Conservation (phyloP, 2,797 vertebrate species). For the Epinephelus malabaricus region DNA sequence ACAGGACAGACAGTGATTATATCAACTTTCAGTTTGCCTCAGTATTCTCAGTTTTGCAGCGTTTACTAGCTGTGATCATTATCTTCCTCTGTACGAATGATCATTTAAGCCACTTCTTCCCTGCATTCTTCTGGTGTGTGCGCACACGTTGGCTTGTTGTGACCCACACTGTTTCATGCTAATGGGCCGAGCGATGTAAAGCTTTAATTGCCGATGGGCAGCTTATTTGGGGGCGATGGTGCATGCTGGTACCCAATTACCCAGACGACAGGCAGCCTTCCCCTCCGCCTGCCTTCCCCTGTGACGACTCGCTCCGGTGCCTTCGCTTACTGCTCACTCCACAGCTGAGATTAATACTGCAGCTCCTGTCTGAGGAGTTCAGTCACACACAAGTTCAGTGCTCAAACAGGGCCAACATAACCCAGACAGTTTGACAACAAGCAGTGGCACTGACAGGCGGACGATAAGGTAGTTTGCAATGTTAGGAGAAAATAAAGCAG, state of each 20-base stretch:
- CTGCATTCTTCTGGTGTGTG: neutral
- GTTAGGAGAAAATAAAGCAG: slow-evolving; percentile 5
- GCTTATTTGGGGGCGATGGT: slow-evolving; percentile 21
- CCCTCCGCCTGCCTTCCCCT: neutral
- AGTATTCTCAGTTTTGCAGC: neutral
- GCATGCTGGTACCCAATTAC: slow-evolving; percentile 37
- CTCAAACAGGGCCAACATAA: neutral
- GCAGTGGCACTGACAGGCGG: neutral
- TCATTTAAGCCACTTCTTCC: neutral
- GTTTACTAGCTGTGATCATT: neutral
- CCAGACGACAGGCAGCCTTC: slow-evolving; percentile 22
- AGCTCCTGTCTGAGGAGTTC: neutral
- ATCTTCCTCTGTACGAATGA: neutral
- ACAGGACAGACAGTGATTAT: neutral
- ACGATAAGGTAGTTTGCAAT: neutral
- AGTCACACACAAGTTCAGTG: neutral
- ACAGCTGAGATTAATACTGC: slow-evolving; percentile 1
- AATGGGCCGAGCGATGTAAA: slow-evolving; percentile 4
- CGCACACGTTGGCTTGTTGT: neutral
- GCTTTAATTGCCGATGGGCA: slow-evolving; percentile 13
- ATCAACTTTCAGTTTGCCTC: slow-evolving; percentile 2
- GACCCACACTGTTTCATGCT: neutral
- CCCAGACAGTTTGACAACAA: slow-evolving; percentile 5
- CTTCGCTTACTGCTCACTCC: neutral
- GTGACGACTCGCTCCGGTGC: neutral